Evolutionary conservation across 2,113 vertebrate species (phyloP).

Genomic region (Epinephelus moara): DNA sequence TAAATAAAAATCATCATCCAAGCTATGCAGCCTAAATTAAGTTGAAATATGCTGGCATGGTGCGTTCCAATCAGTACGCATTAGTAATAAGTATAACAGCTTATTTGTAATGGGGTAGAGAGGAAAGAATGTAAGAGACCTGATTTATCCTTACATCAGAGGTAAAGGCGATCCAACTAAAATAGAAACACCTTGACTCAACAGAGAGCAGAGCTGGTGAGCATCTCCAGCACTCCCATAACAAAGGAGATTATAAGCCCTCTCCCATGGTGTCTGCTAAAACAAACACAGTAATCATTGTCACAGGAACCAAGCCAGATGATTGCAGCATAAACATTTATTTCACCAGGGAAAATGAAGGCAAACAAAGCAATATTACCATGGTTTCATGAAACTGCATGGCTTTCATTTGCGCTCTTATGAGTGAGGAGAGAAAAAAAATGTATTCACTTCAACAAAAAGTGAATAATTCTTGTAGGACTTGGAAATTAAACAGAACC

Average conservation of each 20-base stretch:
- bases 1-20: conserved; percentile 59
- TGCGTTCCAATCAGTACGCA: conserved; percentile 47
- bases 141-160: conserved; percentile 60
- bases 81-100: conserved; percentile 54
- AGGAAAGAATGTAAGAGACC: conserved; percentile 57
- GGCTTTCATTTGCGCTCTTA: conserved; percentile 70
- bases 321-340: conserved; percentile 78
- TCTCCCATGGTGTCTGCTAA: conserved; percentile 67
- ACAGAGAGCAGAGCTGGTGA: conserved; percentile 57
- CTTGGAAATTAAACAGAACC: conserved; percentile 40
- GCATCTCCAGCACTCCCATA: conserved; percentile 60
- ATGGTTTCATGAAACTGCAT: conserved; percentile 69
- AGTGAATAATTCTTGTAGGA: conserved; percentile 32
- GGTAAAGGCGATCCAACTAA: conserved; percentile 49
- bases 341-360: conserved; percentile 64
- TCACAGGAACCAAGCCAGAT: conserved; percentile 69
- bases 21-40: conserved; percentile 41
- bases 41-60: conserved; percentile 45
- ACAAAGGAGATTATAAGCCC: conserved; percentile 55
- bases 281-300: conserved; percentile 77
- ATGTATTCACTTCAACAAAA: conserved; percentile 33
- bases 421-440: conserved; percentile 31
- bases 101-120: conserved; percentile 49
- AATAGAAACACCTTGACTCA: conserved; percentile 68
- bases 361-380: conserved; percentile 71